Percentiles rank a stretch among this genome's conserved stretches.
phyloP scores from a whole-genome alignment of 2,888 invertebrate genomes.

The Lepetodrilus schrolli region DNA sequence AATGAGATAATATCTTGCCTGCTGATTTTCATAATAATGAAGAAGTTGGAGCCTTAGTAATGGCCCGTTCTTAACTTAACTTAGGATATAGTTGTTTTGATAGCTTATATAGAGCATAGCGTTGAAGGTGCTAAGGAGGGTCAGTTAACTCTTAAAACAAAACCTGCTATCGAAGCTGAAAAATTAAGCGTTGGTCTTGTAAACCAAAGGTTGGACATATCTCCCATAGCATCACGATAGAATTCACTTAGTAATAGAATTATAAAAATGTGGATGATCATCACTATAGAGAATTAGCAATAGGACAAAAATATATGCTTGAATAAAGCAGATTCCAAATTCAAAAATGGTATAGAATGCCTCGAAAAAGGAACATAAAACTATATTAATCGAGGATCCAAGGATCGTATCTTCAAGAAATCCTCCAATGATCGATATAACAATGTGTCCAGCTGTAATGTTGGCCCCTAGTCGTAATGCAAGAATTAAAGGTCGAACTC shows the following conservation, averaged over 20 bases:
- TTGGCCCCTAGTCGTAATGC: slow-evolving; percentile 84
- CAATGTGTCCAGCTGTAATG: slow-evolving; percentile 84
- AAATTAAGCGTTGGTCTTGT: neutral
- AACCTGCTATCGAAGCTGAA: neutral
- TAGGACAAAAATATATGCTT: slow-evolving; percentile 53
- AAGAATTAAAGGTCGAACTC: slow-evolving; percentile 83
- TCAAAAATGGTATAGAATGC: slow-evolving; percentile 47
- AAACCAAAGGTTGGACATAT: too few species aligned
- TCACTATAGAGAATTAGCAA: slow-evolving; percentile 47
- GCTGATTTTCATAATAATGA: slow-evolving; percentile 44
- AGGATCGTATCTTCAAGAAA: too few species aligned
- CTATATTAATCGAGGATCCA: neutral
- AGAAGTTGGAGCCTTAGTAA: slow-evolving; percentile 47
- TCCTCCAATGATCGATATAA: slow-evolving; percentile 81
- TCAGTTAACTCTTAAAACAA: neutral
- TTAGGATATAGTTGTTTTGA: too few species aligned
- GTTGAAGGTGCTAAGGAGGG: slow-evolving; percentile 12
- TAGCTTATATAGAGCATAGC: slow-evolving; percentile 16
- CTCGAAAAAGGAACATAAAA: slow-evolving; percentile 29
- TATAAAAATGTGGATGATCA: too few species aligned
- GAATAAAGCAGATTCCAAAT: slow-evolving; percentile 51
- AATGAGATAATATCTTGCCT: slow-evolving; percentile 51
- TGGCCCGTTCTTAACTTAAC: too few species aligned
- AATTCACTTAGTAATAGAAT: too few species aligned
- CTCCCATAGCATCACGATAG: too few species aligned